Base-by-base conservation (phyloP, 1,140 invertebrate species). In the Reticulitermes speratus region DNA sequence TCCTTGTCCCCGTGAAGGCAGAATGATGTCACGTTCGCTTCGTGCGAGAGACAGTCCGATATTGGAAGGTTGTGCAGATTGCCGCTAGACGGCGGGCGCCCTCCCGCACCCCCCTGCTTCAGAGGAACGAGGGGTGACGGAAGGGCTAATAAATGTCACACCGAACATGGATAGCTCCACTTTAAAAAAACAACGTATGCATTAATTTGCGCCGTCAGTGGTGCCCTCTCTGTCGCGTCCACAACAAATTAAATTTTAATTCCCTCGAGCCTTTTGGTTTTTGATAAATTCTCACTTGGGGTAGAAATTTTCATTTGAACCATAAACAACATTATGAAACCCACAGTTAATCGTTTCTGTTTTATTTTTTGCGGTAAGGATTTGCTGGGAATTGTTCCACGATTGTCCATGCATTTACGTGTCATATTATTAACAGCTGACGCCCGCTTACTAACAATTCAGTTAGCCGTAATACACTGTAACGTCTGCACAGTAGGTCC, bases 241-340 rank as follows among this genome's bases (percentile, higher is more conserved):
- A 75, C 65, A 75, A 75, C 65, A 25, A 75, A 75, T 75, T 75
- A 75, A 75, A 75, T 75, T 75, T 75, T 75, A 75, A 75, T 75
- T 75, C 65, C 65, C 65, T 75, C 65, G 65, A 75, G 65, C 65
- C 65, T 75, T 75, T 75, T 75, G 65, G 65, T 75, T 75, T 75
- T 75, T 75, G 65, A 75, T 75, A 75, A 75, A 75, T 75, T 75
- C 65, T 75, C 65, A 75, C 65, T 75, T 75, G 65, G 65, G 65
- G 65, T 75, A 30, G 65, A 75, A 75, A 75, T 75, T 75, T 75
- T 75, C 65, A 75, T 75, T 30, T 30, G 65, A 75, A 75, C 65
- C 65, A 75, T 75, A 75, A 75, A 75, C 65, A 75, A 75, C 65
- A 75, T 75, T 75, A 75, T 75, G 65, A 75, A 75, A 25, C 65